Conservation (phyloP, 2,797 vertebrate genomes). For the Falco novaeseelandiae region DNA sequence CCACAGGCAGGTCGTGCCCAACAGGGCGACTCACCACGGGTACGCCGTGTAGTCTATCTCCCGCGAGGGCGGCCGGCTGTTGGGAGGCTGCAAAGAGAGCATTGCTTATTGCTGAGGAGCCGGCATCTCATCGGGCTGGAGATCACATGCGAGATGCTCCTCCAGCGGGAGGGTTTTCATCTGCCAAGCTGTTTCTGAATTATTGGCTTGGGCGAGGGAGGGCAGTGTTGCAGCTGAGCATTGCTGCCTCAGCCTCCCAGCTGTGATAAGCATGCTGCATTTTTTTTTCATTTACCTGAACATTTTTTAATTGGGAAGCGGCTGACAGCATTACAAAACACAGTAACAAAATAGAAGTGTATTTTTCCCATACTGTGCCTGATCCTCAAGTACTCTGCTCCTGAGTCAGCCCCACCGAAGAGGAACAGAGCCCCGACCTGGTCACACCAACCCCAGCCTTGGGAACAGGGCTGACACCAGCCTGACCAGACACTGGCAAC, state of each 20-base stretch:
- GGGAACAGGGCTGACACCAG: background rate
- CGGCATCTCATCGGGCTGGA: background rate
- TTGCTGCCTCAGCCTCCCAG: background rate
- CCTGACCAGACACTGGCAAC: background rate
- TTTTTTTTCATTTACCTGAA: background rate
- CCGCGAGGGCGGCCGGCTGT: conserved; percentile 85
- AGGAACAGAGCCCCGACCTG: background rate
- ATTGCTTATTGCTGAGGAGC: accelerated
- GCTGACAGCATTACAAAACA: background rate
- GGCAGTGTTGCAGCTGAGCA: background rate
- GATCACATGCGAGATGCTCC: background rate
- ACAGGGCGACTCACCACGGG: conserved; percentile 84
- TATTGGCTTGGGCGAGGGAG: background rate
- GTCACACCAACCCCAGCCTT: background rate
- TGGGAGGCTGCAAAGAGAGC: conserved; percentile 78
- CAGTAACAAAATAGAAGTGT: background rate
- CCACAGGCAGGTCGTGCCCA: background rate
- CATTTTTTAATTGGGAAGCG: background rate
- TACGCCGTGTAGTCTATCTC: conserved; percentile 91
- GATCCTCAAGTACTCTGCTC: background rate
- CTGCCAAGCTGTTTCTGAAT: background rate
- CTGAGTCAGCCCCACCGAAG: background rate
- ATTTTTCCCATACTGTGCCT: background rate
- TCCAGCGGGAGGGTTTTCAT: background rate
- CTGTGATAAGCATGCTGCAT: background rate